Base-by-base conservation (phyloP, 2,888 invertebrate species). In the Clusia tigrina region DNA sequence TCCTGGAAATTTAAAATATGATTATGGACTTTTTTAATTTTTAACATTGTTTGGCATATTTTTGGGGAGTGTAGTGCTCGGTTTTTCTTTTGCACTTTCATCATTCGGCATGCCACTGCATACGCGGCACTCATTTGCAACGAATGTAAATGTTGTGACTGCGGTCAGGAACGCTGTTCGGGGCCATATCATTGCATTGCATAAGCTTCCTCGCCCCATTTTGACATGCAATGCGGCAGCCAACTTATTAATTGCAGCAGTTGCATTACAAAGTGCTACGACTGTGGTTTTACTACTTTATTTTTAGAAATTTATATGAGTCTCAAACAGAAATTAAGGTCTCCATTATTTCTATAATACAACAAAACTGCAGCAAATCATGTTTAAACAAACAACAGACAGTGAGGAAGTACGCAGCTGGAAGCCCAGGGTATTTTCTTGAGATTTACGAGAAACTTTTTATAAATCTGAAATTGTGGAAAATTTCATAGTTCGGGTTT, bases 171-270 rank as follows among this genome's bases (percentile, higher is more conserved):
- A n/a, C n/a, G n/a, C n/a, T n/a, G n/a, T n/a, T n/a, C n/a, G n/a
- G n/a, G n/a, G n/a, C n/a, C n/a, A n/a, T n/a, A n/a, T n/a, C n/a
- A n/a, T n/a, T 6, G 10, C 12, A 42, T 17, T 42, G 42, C 12
- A 42, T 17, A 42, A 42, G n/a, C n/a, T 15, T 32, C 6, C 42
- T 60, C 66, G 67, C 68, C 67, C 65, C 60, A 60, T 64, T 69
- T 67, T 17, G 37, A 53, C 69, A 69, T 68, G 69, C 69, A 69
- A 67, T 68, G 69, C 67, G 65, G 68, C 62, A 68, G 54, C 57
- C 15, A 10, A 3, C 6, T 9, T 12, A 32, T 32, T 32, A 5
- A 32, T 42, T 15, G n/a, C n/a, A 15, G 42, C 42, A 42, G 12
- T 42, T 42, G 42, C 42, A 42, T 9, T 12, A 32, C 32, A 9